Conservation (phyloP, 2,113 vertebrate species). For the Caranx melampygus region DNA sequence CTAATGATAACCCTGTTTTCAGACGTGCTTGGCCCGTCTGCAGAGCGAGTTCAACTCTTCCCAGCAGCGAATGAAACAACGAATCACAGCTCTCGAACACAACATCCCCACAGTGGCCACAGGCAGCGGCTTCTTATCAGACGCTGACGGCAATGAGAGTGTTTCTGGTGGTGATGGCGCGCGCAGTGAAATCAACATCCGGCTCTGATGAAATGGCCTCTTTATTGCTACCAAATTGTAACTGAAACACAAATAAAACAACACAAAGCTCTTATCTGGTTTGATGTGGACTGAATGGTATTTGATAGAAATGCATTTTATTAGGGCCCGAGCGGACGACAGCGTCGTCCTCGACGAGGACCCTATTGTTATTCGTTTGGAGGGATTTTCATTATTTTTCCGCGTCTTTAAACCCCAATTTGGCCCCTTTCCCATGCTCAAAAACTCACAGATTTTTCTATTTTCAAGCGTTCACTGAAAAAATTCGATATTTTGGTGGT, state of each 20-base stretch:
- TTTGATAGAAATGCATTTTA: not conserved
- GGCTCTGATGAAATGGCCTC: slow-evolving; percentile 59
- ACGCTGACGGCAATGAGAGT: slow-evolving; percentile 84
- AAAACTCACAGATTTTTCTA: too few relatives aligned
- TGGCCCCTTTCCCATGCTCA: too few relatives aligned
- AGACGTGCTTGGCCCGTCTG: slow-evolving; percentile 87
- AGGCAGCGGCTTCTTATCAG: slow-evolving; percentile 88
- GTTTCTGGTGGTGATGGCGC: slow-evolving; percentile 71
- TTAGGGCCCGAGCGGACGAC: too few relatives aligned
- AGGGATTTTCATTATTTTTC: too few relatives aligned
- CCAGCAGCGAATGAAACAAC: slow-evolving; percentile 91
- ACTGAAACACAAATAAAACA: not conserved
- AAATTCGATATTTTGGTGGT: too few relatives aligned
- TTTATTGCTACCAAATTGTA: not conserved
- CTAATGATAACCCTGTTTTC: not conserved
- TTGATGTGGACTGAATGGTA: not conserved
- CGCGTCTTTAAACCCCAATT: too few relatives aligned
- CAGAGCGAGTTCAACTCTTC: slow-evolving; percentile 88
- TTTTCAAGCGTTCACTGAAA: too few relatives aligned
- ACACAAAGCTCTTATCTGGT: not conserved
- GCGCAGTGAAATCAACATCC: slow-evolving; percentile 81
- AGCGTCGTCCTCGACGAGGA: too few relatives aligned
- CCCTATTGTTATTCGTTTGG: too few relatives aligned
- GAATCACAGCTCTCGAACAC: slow-evolving; percentile 87
- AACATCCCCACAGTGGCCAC: slow-evolving; percentile 72